Evolutionary conservation across 2,888 invertebrate species (phyloP).

Genomic region (Lordiphosa fenestrarum): DNA sequence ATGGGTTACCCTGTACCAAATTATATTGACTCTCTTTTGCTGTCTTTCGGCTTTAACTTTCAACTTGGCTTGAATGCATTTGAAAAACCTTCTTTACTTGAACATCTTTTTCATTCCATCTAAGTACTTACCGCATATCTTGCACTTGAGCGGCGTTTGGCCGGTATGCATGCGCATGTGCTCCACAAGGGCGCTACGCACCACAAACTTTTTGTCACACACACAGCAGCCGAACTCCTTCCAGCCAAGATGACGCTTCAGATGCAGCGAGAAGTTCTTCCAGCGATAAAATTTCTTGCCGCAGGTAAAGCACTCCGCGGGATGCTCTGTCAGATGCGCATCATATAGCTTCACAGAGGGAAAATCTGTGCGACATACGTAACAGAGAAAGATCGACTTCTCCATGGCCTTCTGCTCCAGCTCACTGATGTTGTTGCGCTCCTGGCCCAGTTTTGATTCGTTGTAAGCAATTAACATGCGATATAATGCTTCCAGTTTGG

Average conservation of each 20-base stretch:
- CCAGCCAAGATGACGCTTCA: conserved; percentile 90
- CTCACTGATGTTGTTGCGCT: conserved; percentile 73
- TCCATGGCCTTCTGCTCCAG: conserved; percentile 77
- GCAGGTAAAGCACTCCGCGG: conserved; percentile 90
- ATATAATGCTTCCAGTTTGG: conserved; percentile 77
- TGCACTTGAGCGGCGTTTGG: conserved; percentile 89
- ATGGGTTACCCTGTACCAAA: no score
- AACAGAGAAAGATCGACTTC: conserved; percentile 81
- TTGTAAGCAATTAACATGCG: conserved; percentile 79
- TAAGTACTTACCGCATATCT: conserved; percentile 83
- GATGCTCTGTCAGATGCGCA: conserved; percentile 89
- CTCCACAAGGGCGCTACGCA: conserved; percentile 90
- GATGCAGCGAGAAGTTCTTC: conserved; percentile 88
- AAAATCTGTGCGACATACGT: conserved; percentile 85
- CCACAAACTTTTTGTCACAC: conserved; percentile 91
- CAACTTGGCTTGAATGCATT: no score
- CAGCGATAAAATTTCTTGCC: conserved; percentile 89
- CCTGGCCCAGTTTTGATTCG: conserved; percentile 77
- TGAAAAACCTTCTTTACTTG: no score
- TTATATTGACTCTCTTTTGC: no score
- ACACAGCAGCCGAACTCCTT: conserved; percentile 87
- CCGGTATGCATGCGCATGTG: conserved; percentile 92
- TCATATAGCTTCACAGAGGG: conserved; percentile 85
- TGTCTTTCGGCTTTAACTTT: no score
- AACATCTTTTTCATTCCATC: not conserved